phyloP scores from a whole-genome alignment of 2,888 invertebrate species.

The Phymatocera aterrima region DNA sequence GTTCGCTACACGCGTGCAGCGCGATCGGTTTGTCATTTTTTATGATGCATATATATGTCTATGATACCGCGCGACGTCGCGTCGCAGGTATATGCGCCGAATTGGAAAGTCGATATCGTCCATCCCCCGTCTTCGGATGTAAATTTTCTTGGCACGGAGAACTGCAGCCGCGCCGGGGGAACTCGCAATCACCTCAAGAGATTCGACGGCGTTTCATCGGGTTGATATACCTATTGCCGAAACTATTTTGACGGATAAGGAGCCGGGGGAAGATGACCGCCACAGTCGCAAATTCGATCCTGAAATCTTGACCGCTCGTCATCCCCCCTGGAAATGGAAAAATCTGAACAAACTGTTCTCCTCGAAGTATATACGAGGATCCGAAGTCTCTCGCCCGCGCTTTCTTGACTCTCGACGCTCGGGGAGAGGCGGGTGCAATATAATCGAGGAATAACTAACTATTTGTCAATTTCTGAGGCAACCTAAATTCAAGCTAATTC shows the following conservation, averaged over 20 bases:
- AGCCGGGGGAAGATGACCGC: neutral
- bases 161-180: neutral
- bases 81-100: no score
- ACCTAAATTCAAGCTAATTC: conserved; percentile 75
- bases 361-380: neutral
- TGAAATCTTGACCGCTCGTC: conserved; percentile 33
- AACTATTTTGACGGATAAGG: conserved; percentile 18
- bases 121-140: conserved; percentile 12
- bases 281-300: neutral
- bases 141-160: conserved; percentile 31
- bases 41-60: neutral
- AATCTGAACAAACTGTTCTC: neutral
- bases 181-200: neutral
- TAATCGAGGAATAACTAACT: conserved; percentile 67
- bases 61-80: neutral
- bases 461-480: conserved; percentile 74
- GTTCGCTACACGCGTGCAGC: neutral
- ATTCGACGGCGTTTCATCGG: conserved; percentile 16
- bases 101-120: conserved; percentile 17
- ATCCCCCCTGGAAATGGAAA: neutral
- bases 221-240: conserved; percentile 32
- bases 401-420: neutral
- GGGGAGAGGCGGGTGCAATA: conserved; percentile 18
- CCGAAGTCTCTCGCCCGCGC: neutral
- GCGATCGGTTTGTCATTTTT: conserved; percentile 1